Percentiles rank a stretch among this genome's conserved stretches.
phyloP scores from a whole-genome alignment of 2,888 invertebrate genomes.

The Blastobasis lacticolella region DNA sequence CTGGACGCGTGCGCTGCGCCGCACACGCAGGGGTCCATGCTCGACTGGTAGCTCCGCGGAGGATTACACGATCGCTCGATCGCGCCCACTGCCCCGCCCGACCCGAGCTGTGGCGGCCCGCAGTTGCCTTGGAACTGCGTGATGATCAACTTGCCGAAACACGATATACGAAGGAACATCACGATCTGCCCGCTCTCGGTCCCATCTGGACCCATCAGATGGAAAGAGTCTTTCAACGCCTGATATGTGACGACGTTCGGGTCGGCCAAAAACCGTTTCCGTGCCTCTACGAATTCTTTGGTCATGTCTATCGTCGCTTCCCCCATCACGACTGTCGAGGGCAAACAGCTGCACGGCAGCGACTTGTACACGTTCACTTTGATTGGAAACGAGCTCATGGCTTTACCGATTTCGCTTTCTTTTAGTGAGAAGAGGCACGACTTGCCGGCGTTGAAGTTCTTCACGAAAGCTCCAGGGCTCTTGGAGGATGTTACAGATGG shows the following conservation, averaged over 20 bases:
- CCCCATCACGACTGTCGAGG: constrained; percentile 77
- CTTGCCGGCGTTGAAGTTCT: constrained; percentile 76
- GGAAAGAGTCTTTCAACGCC: constrained; percentile 76
- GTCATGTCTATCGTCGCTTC: constrained; percentile 73
- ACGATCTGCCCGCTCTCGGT: constrained; percentile 72
- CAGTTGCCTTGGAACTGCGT: constrained; percentile 76
- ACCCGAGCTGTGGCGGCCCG: constrained; percentile 36
- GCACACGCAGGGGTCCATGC: constrained; percentile 51
- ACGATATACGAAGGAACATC: constrained; percentile 77
- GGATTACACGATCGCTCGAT: constrained; percentile 56
- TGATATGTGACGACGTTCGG: constrained; percentile 66
- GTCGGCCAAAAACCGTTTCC: constrained; percentile 61
- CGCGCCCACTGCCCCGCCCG: constrained; percentile 25
- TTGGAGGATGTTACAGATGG: constrained; percentile 47
- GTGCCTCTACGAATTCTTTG: constrained; percentile 74
- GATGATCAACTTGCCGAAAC: constrained; percentile 78
- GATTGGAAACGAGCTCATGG: constrained; percentile 71
- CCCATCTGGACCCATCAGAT: constrained; percentile 64
- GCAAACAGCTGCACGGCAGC: constrained; percentile 75
- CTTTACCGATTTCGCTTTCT: constrained; percentile 63
- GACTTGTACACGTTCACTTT: constrained; percentile 74
- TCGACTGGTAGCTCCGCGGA: constrained; percentile 37
- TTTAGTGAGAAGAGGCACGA: constrained; percentile 80
- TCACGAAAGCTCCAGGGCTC: constrained; percentile 52
- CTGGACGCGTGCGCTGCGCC: constrained; percentile 32